These are phyloP conservation scores for Schizaphis graminum DNA, from an alignment of 2,888 invertebrate genomes.

Conservation along the genomic window DNA sequence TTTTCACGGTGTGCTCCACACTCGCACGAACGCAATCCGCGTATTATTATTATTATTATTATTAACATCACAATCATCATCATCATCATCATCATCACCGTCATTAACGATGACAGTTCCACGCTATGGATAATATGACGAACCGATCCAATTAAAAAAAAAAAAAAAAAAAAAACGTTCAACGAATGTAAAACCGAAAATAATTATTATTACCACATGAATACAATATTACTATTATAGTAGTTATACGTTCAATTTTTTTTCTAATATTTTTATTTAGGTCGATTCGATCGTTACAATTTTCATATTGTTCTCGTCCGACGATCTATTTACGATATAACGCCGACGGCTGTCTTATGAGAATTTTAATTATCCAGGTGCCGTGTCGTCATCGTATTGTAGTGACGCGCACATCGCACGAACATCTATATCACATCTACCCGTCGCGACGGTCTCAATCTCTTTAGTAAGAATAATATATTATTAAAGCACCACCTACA, in stretches of 20 bases:
- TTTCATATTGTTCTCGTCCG: background rate
- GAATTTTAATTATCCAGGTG: conserved; percentile 4
- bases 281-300: background rate
- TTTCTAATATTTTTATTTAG: conserved; percentile 21
- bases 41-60: background rate
- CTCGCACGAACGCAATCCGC: background rate
- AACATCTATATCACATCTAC: background rate
- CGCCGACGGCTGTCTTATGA: background rate
- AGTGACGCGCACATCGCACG: background rate
- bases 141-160: conserved; percentile 76
- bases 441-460: background rate
- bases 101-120: background rate
- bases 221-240: background rate
- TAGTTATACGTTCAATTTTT: background rate
- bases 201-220: conserved; percentile 3
- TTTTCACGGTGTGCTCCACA: conserved; percentile 51
- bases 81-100: background rate
- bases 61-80: background rate
- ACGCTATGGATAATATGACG: background rate
- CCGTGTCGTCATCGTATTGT: background rate
- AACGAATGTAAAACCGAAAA: conserved; percentile 72
- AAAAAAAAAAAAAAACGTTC: conserved; percentile 72
- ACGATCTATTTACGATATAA: background rate
- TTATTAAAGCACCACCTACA: background rate
- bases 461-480: background rate